Conservation (phyloP, 2,797 vertebrate species). For the Gymnothorax javanicus region DNA sequence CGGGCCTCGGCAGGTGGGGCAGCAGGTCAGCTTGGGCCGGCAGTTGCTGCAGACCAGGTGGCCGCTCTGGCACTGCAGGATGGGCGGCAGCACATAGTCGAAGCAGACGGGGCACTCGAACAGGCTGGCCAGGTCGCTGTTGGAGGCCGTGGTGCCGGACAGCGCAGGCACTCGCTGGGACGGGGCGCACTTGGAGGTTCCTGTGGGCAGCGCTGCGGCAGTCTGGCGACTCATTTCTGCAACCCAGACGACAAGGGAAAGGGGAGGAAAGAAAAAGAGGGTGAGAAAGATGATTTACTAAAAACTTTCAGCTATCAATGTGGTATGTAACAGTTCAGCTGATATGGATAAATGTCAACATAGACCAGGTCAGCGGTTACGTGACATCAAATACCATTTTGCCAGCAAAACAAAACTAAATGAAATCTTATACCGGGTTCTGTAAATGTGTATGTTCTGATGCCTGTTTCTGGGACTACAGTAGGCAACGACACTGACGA, state of each 20-base stretch:
- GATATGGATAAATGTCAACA: too few relatives aligned
- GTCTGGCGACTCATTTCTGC: constrained; percentile 99
- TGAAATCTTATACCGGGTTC: too few relatives aligned
- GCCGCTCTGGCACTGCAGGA: constrained; percentile 98
- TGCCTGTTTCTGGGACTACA: too few relatives aligned
- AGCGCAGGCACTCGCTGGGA: constrained; percentile 95
- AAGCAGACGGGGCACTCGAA: constrained; percentile 99
- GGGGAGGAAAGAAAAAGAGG: background rate
- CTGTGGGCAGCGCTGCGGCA: constrained; percentile 94
- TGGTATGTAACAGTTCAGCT: too few relatives aligned
- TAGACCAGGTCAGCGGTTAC: too few relatives aligned
- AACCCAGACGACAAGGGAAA: constrained; percentile 30
- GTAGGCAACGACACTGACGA: too few relatives aligned
- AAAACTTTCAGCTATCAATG: too few relatives aligned
- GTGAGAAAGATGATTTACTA: background rate
- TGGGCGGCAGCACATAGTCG: constrained; percentile 98
- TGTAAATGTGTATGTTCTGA: too few relatives aligned
- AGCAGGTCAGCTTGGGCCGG: constrained; percentile 97
- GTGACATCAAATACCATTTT: too few relatives aligned
- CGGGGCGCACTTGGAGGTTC: constrained; percentile 97
- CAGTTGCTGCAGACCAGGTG: constrained; percentile 99
- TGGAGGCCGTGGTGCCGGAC: constrained; percentile 97
- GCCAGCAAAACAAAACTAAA: too few relatives aligned
- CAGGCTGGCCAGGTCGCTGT: constrained; percentile 98
- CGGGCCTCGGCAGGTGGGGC: constrained; percentile 94